phyloP scores from a whole-genome alignment of 2,888 invertebrate species.

The Dynastes grantii region DNA sequence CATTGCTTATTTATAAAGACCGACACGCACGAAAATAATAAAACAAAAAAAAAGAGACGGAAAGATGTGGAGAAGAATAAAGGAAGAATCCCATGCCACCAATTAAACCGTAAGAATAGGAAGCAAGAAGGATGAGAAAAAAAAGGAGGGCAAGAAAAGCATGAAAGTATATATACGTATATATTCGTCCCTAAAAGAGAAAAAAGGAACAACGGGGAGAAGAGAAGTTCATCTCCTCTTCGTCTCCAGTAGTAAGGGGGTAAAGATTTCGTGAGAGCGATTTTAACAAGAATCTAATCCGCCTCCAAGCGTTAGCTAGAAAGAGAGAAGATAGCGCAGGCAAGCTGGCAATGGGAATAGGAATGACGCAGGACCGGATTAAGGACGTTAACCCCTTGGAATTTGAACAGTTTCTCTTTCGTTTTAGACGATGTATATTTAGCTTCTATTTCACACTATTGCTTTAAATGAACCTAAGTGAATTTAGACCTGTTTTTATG shows the following conservation, averaged over 20 bases:
- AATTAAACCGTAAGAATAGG: constrained; percentile 24
- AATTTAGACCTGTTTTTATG: no score
- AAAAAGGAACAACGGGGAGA: background rate
- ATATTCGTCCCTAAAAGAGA: constrained; percentile 1
- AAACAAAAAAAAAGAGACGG: constrained; percentile 8
- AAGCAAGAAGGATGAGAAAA: background rate
- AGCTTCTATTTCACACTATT: no score
- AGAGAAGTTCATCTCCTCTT: background rate
- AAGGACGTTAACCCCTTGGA: background rate
- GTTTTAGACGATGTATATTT: no score
- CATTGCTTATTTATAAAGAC: constrained; percentile 31
- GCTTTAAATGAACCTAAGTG: no score
- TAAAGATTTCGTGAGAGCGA: constrained; percentile 31
- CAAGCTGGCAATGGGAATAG: constrained; percentile 27
- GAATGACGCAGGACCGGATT: constrained; percentile 20
- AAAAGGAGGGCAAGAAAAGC: background rate
- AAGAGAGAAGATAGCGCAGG: constrained; percentile 20
- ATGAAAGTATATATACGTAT: background rate
- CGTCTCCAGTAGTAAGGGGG: background rate
- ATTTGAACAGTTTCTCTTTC: no score
- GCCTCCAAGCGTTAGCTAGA: constrained; percentile 21
- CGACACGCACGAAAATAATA: constrained; percentile 32
- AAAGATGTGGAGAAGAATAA: background rate
- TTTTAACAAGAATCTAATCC: constrained; percentile 40
- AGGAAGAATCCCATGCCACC: constrained; percentile 4